Evolutionary conservation across 1,140 invertebrate genomes (phyloP).

Genomic region (Ooceraea biroi): DNA sequence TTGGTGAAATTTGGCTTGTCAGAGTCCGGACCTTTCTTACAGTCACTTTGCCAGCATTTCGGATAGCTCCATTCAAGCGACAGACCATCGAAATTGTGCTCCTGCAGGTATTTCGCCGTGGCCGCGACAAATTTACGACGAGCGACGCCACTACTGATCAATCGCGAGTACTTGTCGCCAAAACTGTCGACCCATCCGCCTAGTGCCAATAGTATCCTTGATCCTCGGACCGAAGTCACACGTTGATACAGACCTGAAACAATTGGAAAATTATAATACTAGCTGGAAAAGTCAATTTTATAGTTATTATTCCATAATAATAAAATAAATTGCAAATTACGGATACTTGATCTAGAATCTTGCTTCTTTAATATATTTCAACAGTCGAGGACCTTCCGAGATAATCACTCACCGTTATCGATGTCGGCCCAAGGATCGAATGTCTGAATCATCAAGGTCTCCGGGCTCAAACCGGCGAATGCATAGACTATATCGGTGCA

Average conservation of each 20-base stretch:
- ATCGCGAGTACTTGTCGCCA: slow-evolving; percentile 93
- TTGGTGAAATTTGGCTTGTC: slow-evolving; percentile 93
- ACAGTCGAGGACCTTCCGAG: not conserved
- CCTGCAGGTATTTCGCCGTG: slow-evolving; percentile 89
- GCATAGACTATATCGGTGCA: slow-evolving; percentile 97
- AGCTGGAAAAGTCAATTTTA: too few relatives aligned
- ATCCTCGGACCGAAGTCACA: slow-evolving; percentile 88
- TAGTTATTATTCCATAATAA: too few relatives aligned
- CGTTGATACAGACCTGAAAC: slow-evolving; percentile 90
- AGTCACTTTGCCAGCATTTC: slow-evolving; percentile 96
- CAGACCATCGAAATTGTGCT: slow-evolving; percentile 92
- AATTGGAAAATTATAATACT: not conserved
- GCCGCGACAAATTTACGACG: slow-evolving; percentile 91
- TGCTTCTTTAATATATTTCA: not conserved
- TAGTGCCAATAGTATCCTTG: slow-evolving; percentile 92
- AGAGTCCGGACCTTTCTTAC: slow-evolving; percentile 91
- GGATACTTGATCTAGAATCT: not conserved
- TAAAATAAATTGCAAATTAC: not conserved
- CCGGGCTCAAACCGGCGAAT: slow-evolving; percentile 94
- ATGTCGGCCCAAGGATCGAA: slow-evolving; percentile 95
- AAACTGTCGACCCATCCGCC: slow-evolving; percentile 97
- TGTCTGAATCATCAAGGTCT: slow-evolving; percentile 90
- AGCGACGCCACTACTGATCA: slow-evolving; percentile 89
- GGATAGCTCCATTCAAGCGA: slow-evolving; percentile 97
- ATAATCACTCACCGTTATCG: slow-evolving; percentile 90